phyloP scores from a whole-genome alignment of 2,113 vertebrate species.

The rabbit (Oryctolagus cuniculus) region mOryCun1.1 NC_091433.1:9576001-9576500 shows the following conservation, averaged over 20 bases:
- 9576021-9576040: not conserved
- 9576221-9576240: not conserved
- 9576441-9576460: not conserved
- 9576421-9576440: not conserved
- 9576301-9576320: too few relatives aligned
- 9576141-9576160: not conserved
- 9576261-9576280: not conserved
- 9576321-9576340: not conserved
- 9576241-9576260: not conserved
- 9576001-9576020: not conserved
- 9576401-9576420: not conserved
- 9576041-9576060: not conserved
- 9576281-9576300: not conserved
- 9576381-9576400: not conserved
- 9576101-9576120: not conserved
- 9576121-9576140: not conserved
- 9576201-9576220: not conserved
- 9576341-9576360: not conserved
- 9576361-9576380: not conserved
- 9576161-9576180: too few relatives aligned
- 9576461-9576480: not conserved
- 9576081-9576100: not conserved
- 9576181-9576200: not conserved
- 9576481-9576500: not conserved
- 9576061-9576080: not conserved